Evolutionary conservation across 2,113 vertebrate genomes (phyloP).

Genomic region (Acanthochromis polyacanthus): DNA sequence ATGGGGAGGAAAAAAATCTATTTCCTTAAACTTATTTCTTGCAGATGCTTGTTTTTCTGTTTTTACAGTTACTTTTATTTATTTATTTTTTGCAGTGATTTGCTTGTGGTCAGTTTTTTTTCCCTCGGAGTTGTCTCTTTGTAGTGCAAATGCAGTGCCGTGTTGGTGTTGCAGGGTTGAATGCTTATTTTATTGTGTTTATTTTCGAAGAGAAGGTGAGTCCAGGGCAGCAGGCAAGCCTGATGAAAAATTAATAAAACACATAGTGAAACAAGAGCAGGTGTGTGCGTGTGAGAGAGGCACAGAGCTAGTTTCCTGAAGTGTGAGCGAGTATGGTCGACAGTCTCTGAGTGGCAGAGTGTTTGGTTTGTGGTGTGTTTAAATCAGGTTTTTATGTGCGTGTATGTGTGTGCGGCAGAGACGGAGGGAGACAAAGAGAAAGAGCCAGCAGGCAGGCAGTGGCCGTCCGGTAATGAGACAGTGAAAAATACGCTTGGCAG

Average conservation of each 20-base stretch:
- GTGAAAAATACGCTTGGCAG: conserved; percentile 64
- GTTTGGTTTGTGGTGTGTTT: conserved; percentile 23
- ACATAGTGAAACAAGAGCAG: conserved; percentile 46
- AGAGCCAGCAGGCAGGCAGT: conserved; percentile 27
- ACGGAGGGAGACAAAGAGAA: conserved; percentile 1
- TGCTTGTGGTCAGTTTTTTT: conserved; percentile 13
- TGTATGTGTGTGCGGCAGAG: not conserved
- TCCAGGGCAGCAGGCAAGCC: conserved; percentile 11
- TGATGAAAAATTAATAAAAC: conserved; percentile 41
- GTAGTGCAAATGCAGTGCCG: conserved; percentile 20
- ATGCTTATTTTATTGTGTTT: conserved; percentile 20
- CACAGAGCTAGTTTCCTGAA: not conserved
- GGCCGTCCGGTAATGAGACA: conserved; percentile 60
- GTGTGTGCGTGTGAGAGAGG: conserved; percentile 11
- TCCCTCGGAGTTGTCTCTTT: conserved; percentile 6
- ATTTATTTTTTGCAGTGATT: not conserved
- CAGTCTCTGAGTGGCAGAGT: not conserved
- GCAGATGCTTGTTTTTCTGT: not conserved
- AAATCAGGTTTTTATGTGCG: not conserved
- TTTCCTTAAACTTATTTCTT: conserved; percentile 14
- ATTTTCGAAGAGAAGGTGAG: conserved; percentile 28
- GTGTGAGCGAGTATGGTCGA: conserved; percentile 5
- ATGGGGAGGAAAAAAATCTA: not conserved
- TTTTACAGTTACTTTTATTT: not conserved
- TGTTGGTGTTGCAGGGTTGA: conserved; percentile 22